Percentiles rank a stretch among this genome's conserved stretches.
Evolutionary conservation across 2,113 vertebrate genomes (phyloP).

Genomic region (Oplegnathus fasciatus): DNA sequence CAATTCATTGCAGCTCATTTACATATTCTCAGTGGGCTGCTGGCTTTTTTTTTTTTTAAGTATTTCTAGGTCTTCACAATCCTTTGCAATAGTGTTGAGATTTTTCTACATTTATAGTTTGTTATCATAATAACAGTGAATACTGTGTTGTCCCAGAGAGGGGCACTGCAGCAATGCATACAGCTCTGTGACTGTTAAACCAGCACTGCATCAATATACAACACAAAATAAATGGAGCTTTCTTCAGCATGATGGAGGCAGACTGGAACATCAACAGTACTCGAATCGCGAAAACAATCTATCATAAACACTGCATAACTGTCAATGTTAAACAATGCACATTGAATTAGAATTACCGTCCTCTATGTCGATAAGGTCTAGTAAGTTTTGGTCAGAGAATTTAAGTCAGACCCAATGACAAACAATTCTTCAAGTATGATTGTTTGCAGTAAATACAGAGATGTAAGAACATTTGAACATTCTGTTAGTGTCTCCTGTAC

Average conservation of each 20-base stretch:
- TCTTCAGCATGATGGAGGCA: not conserved
- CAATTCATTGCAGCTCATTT: not conserved
- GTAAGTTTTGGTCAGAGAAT: not conserved
- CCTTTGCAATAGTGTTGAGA: not conserved
- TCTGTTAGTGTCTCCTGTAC: not conserved
- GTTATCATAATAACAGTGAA: conserved; percentile 34
- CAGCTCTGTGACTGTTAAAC: conserved; percentile 20
- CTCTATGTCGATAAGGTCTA: not conserved
- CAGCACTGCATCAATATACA: conserved; percentile 32
- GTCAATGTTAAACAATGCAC: not conserved
- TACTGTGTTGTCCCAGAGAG: conserved; percentile 79
- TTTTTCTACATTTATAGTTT: not conserved
- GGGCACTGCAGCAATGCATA: conserved; percentile 76
- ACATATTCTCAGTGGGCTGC: not conserved
- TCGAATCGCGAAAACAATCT: not conserved
- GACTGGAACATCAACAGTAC: not conserved
- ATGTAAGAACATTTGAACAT: not conserved
- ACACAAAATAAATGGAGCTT: conserved; percentile 6
- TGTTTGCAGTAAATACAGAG: not conserved
- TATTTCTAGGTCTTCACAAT: not conserved
- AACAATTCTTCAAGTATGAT: not conserved
- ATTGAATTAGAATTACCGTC: not conserved
- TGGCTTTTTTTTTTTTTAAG: not conserved
- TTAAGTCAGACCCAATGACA: not conserved
- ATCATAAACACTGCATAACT: not conserved